Evolutionary conservation across 2,113 vertebrate species (phyloP).

Genomic region (Uria lomvia): DNA sequence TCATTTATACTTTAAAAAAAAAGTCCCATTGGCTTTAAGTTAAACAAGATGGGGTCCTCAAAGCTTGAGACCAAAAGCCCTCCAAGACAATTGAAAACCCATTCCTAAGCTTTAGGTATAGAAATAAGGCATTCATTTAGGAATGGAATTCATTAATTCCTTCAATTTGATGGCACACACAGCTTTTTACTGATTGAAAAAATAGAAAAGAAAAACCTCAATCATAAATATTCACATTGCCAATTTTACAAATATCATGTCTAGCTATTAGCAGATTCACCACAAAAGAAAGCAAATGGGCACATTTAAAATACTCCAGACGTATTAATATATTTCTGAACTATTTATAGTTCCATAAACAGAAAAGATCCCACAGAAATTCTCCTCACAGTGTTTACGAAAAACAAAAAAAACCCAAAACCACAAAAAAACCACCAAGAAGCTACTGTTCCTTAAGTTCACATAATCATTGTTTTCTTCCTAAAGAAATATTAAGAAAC

Average conservation of each 20-base stretch:
- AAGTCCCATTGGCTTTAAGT: not conserved
- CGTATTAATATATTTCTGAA: not conserved
- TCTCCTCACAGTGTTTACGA: not conserved
- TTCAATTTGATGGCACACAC: not conserved
- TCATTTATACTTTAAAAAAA: not conserved
- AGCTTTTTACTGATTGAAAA: not conserved
- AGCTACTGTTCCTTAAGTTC: not conserved
- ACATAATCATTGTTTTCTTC: not conserved
- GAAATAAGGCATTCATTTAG: not conserved
- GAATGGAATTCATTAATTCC: not conserved
- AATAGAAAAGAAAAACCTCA: not conserved
- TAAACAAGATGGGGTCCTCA: not conserved
- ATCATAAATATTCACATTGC: not conserved
- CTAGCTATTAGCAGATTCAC: not conserved
- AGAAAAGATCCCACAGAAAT: not conserved
- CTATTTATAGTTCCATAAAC: not conserved
- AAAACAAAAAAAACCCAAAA: not conserved
- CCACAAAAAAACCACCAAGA: not conserved
- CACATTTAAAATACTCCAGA: not conserved
- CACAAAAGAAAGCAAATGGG: not conserved
- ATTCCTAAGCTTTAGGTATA: not conserved
- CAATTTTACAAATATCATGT: not conserved
- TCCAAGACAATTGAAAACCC: not conserved
- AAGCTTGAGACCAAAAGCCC: not conserved
- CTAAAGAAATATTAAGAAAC: not conserved